A percentile compares a stretch with the other conserved stretches of the same genome.
phyloP scores from a whole-genome alignment of 2,113 vertebrate species.

The Todiramphus chloris region DNA sequence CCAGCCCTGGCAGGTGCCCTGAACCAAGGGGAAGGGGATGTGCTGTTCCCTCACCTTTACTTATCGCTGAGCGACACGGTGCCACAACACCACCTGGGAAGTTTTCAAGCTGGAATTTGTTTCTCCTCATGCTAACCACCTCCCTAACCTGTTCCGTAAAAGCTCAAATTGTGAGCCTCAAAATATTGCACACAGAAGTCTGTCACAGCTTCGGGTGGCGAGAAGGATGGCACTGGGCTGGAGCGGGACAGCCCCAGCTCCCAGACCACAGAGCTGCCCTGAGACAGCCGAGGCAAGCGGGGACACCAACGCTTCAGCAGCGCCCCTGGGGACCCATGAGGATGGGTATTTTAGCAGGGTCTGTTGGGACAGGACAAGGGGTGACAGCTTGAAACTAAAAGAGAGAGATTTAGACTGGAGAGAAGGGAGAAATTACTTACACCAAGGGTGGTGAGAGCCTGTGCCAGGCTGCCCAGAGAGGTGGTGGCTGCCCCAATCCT shows the following conservation, averaged over 20 bases:
- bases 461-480: too few species aligned
- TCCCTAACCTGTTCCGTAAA: neutral
- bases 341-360: neutral
- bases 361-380: neutral
- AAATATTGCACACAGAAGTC: fast-evolving
- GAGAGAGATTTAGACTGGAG: too few species aligned
- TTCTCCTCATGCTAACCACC: neutral
- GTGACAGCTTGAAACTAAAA: neutral
- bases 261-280: fast-evolving
- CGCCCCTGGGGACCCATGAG: neutral
- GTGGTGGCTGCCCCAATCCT: too few species aligned
- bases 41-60: neutral
- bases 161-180: fast-evolving
- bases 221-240: fast-evolving
- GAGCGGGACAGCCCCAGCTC: neutral
- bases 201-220: fast-evolving
- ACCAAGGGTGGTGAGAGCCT: too few species aligned
- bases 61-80: neutral
- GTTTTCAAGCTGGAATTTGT: neutral
- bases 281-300: fast-evolving
- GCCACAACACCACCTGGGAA: neutral
- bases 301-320: fast-evolving
- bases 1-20: neutral
- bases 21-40: neutral
- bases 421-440: too few species aligned